Base-by-base conservation (phyloP, 2,888 invertebrate species). In the Auanema freiburgensis region DNA sequence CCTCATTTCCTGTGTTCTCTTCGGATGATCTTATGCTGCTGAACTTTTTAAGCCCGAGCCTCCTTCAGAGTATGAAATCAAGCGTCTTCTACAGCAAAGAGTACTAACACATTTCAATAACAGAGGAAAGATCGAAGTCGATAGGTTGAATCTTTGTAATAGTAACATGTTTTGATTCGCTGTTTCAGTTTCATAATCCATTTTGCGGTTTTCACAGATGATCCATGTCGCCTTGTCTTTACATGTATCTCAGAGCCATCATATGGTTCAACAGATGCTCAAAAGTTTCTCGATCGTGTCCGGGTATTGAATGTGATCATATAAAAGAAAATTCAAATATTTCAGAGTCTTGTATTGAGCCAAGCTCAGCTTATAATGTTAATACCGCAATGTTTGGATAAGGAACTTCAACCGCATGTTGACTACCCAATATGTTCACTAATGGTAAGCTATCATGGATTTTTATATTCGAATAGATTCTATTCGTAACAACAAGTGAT, bases 61-160 rank as follows among this genome's bases (percentile, higher is more conserved):
- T 25, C 62, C 63, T 56, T 33, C 63, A 61, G 72, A 70, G 33
- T 41, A 51, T n/a, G 72, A 72, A 16, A 57, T 65, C n/a, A 57
- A 61, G 1, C 42, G 54, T 43, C 40, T 72, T 10, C 54, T 66
- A 10, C 63, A 59, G 44, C 57, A 66, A 25, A 65, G 71, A 11
- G 60, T 72, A 1, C 46, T 66, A 11, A 71, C 69, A 21, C 67
- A 74, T 59, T 71, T 69, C 62, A 63, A 65, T 46, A 70, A 69
- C 46, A 61, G 68, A n/a, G 74, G 74, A 11, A 63, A 60, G 40
- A 63, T 71, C 40, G 71, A 69, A 42, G 21, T 69, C 2, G 69
- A 67, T 51, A 68, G 68, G 55, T 69, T 33, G 33, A 8, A 3
- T 33, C 33, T 33, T 33, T 33, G 3, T 5, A 33, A 33, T 33